Evolutionary conservation across 2,888 invertebrate species (phyloP).

Genomic region (Diaprepes abbreviatus): DNA sequence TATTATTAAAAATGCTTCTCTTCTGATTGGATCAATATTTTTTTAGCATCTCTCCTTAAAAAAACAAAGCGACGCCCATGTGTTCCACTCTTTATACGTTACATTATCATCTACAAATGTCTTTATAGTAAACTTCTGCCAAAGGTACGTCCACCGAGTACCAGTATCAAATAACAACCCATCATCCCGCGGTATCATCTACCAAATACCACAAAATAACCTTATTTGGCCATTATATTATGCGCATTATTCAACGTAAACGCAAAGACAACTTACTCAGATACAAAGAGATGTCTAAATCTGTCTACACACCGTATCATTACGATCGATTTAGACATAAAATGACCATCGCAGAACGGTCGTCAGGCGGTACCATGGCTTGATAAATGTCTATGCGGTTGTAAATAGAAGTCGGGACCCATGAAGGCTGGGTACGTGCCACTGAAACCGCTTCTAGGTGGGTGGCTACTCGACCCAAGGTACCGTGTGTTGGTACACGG

Average conservation of each 20-base stretch:
- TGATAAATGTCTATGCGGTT: constrained; percentile 37
- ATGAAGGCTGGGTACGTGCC: constrained; percentile 41
- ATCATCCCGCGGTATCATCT: neutral
- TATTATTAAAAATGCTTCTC: too few species aligned
- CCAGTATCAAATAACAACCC: constrained; percentile 11
- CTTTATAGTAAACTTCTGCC: too few species aligned
- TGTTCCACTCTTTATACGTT: too few species aligned
- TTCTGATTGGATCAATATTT: too few species aligned
- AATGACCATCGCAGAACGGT: constrained; percentile 29
- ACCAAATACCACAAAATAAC: constrained; percentile 2
- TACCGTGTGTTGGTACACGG: neutral
- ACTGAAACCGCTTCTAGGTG: constrained; percentile 41
- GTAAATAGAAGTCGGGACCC: constrained; percentile 39
- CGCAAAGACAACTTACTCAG: constrained; percentile 32
- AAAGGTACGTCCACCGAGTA: too few species aligned
- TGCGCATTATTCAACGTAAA: constrained; percentile 30
- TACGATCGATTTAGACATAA: constrained; percentile 38
- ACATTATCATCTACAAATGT: too few species aligned
- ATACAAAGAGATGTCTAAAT: constrained; percentile 39
- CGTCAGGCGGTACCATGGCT: constrained; percentile 14
- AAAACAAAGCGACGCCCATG: too few species aligned
- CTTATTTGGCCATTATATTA: constrained; percentile 34
- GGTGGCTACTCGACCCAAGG: constrained; percentile 26
- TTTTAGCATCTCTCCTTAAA: too few species aligned
- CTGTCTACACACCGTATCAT: constrained; percentile 39